A percentile compares a stretch with the other conserved stretches of the same genome.
phyloP scores from a whole-genome alignment of 2,888 invertebrate species.

The Seira ritae region DNA sequence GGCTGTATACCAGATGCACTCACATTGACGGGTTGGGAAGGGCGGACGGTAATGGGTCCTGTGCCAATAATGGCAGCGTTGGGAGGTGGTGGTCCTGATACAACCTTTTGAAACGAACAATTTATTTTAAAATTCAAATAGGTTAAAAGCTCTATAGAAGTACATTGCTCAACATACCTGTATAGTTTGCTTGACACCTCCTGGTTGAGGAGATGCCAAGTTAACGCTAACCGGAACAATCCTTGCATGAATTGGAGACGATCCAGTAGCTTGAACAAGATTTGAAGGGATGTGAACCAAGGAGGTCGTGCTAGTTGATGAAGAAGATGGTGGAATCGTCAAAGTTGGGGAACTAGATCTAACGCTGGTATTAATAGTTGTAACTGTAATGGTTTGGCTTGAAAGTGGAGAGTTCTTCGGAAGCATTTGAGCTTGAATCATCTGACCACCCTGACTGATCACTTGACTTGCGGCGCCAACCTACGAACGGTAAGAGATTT shows the following conservation, averaged over 20 bases:
- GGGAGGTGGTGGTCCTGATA: constrained; percentile 38
- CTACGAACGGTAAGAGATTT: constrained; percentile 26
- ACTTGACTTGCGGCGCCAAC: constrained; percentile 65
- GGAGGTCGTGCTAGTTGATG: constrained; percentile 36
- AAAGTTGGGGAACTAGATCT: constrained; percentile 30
- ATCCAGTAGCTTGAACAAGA: constrained; percentile 33
- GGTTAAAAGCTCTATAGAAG: too few species aligned
- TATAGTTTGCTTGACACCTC: constrained; percentile 41
- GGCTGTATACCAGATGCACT: constrained; percentile 20
- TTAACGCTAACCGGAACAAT: constrained; percentile 60
- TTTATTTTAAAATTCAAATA: too few species aligned
- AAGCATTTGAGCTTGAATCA: constrained; percentile 67
- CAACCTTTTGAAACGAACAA: constrained; percentile 23
- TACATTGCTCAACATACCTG: too few species aligned
- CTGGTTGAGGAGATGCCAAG: constrained; percentile 26
- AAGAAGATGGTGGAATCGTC: constrained; percentile 27
- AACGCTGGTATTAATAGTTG: constrained; percentile 36
- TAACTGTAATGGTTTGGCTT: constrained; percentile 47
- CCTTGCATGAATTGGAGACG: constrained; percentile 51
- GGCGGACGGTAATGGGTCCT: constrained; percentile 22
- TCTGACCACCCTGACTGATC: constrained; percentile 60
- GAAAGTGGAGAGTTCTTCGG: constrained; percentile 36
- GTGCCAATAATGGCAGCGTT: constrained; percentile 32
- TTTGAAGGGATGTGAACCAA: constrained; percentile 41
- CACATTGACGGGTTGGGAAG: background rate